These are phyloP conservation scores for Lithosia quadra DNA, from an alignment of 2,888 invertebrate species.

Conservation along the genomic window DNA sequence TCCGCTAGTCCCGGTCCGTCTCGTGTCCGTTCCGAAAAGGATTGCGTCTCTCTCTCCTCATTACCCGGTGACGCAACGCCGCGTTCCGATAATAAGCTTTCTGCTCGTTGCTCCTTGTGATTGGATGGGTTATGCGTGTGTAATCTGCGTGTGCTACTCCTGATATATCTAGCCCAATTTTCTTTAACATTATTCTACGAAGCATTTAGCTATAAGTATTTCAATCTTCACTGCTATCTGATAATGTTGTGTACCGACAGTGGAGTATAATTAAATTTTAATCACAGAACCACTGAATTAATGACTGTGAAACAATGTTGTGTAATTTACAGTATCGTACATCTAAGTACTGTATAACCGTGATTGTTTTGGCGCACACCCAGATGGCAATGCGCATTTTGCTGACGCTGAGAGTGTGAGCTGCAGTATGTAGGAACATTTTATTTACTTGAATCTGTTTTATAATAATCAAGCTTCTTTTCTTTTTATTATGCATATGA, in stretches of 20 bases:
- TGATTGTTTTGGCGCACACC: conserved; percentile 84
- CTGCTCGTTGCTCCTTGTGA: conserved; percentile 80
- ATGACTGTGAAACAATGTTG: conserved; percentile 59
- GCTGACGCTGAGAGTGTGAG: conserved; percentile 71
- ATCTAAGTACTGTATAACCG: conserved; percentile 82
- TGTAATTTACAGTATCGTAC: conserved; percentile 63
- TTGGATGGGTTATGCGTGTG: conserved; percentile 84
- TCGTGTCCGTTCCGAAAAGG: conserved; percentile 43
- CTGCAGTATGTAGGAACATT: conserved; percentile 47
- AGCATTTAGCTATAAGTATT: conserved; percentile 63
- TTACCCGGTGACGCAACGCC: conserved; percentile 74
- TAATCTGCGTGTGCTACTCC: conserved; percentile 76
- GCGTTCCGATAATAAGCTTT: conserved; percentile 82
- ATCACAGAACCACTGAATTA: conserved; percentile 53
- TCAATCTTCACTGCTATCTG: conserved; percentile 60
- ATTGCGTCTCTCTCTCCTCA: conserved; percentile 63
- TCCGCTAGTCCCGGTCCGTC: conserved; percentile 45
- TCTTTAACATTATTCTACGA: conserved; percentile 73
- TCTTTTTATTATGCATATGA: conserved; percentile 5
- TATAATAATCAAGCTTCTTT: conserved; percentile 25
- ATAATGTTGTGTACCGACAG: conserved; percentile 50
- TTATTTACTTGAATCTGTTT: conserved; percentile 39
- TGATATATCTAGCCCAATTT: conserved; percentile 80
- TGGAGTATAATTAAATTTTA: conserved; percentile 55
- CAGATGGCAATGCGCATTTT: conserved; percentile 80